These are phyloP conservation scores for Geothlypis trichas DNA, from an alignment of 2,113 vertebrate species.

Conservation along the genomic window DNA sequence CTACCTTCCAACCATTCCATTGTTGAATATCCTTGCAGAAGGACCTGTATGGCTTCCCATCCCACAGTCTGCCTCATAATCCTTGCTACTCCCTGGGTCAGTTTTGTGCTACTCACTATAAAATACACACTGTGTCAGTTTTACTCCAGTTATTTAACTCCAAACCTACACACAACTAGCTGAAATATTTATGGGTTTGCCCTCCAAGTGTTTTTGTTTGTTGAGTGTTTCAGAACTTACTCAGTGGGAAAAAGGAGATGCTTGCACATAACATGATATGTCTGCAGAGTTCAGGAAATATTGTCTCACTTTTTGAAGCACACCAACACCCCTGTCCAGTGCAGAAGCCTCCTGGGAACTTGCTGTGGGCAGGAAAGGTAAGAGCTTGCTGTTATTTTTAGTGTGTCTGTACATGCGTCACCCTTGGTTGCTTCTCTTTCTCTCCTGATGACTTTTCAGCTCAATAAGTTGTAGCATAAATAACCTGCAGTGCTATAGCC, in stretches of 20 bases:
- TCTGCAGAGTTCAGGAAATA: neutral
- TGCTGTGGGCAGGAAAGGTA: neutral
- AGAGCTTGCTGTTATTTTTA: neutral
- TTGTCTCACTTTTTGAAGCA: accelerated
- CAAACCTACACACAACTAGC: neutral
- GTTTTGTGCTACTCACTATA: neutral
- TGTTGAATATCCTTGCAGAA: neutral
- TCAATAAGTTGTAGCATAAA: neutral
- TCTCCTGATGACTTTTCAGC: neutral
- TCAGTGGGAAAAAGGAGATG: neutral
- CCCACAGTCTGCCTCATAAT: neutral
- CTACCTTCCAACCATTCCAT: neutral
- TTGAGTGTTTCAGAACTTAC: neutral
- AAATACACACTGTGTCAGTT: neutral
- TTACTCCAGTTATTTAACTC: neutral
- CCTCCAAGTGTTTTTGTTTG: neutral
- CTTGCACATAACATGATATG: neutral
- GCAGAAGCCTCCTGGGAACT: neutral
- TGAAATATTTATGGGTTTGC: neutral
- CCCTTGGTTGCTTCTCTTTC: neutral
- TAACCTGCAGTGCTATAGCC: neutral
- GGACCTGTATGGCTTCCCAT: neutral
- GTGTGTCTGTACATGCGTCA: neutral
- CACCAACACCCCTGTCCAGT: neutral
- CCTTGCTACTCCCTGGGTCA: neutral